phyloP scores from a whole-genome alignment of 2,888 invertebrate genomes.

The Metallyticus violacea region DNA sequence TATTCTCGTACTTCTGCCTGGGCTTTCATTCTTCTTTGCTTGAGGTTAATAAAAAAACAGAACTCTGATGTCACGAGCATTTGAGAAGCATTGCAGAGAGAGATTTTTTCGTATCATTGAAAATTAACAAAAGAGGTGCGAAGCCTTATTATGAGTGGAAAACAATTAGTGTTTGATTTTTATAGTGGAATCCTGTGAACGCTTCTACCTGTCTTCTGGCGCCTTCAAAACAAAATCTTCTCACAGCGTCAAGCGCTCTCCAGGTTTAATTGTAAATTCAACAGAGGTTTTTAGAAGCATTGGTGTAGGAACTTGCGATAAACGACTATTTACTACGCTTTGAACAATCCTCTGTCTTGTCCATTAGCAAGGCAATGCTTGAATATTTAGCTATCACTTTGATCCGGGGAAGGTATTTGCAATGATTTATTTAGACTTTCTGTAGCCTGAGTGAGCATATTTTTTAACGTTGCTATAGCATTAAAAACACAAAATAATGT shows the following conservation, averaged over 20 bases:
- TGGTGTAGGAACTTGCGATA: not conserved
- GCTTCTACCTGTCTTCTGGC: not conserved
- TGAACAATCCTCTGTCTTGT: no score
- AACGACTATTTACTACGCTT: not conserved
- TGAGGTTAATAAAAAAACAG: not conserved
- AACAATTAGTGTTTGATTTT: not conserved
- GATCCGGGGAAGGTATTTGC: no score
- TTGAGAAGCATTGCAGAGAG: not conserved
- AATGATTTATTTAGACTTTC: no score
- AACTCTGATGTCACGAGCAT: not conserved
- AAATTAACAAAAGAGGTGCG: not conserved
- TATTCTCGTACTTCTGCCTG: not conserved
- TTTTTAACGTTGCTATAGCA: no score
- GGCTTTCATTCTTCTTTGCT: not conserved
- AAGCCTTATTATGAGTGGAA: not conserved
- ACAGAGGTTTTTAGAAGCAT: not conserved
- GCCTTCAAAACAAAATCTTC: not conserved
- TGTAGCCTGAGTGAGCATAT: no score
- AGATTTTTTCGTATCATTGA: not conserved
- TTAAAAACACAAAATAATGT: no score
- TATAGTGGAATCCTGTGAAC: not conserved
- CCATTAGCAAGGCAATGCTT: no score
- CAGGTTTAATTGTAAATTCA: not conserved
- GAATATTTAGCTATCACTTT: no score
- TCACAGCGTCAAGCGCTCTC: not conserved